phyloP scores from a whole-genome alignment of 2,888 invertebrate species.

The Branchipolynoe longqiensis region DNA sequence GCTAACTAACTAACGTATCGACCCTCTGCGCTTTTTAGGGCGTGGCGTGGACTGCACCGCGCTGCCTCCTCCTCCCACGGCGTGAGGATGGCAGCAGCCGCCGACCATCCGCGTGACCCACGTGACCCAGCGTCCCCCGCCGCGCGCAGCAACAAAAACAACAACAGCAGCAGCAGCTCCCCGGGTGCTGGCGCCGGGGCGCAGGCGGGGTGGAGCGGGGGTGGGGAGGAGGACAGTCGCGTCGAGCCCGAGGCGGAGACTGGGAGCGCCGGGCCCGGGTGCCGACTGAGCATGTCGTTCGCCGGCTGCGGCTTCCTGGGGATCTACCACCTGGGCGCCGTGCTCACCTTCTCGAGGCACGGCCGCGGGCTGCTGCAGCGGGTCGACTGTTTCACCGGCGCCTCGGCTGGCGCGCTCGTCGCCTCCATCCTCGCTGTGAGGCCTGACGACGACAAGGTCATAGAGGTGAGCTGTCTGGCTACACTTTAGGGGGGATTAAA shows the following conservation, averaged over 20 bases:
- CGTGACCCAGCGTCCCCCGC: neutral
- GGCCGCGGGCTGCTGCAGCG: constrained; percentile 89
- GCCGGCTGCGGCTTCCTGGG: constrained; percentile 99
- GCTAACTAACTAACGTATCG: too few relatives aligned
- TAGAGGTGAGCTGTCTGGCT: constrained; percentile 72
- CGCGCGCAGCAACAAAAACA: too few relatives aligned
- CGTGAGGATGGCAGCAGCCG: constrained; percentile 12
- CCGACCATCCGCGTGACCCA: too few relatives aligned
- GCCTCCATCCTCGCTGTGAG: constrained; percentile 84
- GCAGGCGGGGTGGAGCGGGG: too few relatives aligned
- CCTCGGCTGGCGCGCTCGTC: constrained; percentile 96
- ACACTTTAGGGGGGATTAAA: too few relatives aligned
- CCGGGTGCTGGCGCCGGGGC: too few relatives aligned
- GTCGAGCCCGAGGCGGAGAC: neutral
- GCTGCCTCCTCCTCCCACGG: too few relatives aligned
- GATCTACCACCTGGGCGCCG: constrained; percentile 98
- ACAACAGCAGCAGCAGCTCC: too few relatives aligned
- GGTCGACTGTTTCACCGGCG: constrained; percentile 83
- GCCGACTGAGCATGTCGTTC: constrained; percentile 82
- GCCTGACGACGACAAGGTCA: constrained; percentile 76
- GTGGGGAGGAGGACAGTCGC: too few relatives aligned
- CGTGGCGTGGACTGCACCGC: too few relatives aligned
- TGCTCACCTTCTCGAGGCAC: constrained; percentile 96
- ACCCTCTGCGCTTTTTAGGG: too few relatives aligned
- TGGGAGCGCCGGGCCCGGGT: neutral